These are phyloP conservation scores for Lemur catta DNA, from an alignment of 2,797 vertebrate genomes.

Conservation along the genomic window DNA sequence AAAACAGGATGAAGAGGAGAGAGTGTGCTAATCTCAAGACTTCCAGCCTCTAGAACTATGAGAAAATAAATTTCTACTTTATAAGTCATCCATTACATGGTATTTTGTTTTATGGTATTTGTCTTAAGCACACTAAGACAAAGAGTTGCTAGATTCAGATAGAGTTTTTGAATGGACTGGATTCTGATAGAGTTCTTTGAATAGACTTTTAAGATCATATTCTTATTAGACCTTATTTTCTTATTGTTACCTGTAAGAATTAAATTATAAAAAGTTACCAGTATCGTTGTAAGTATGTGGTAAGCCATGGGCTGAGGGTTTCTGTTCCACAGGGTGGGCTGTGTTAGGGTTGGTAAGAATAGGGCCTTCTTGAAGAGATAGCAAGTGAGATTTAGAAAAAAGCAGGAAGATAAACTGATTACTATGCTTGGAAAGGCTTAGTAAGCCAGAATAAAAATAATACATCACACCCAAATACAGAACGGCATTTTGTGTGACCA, in stretches of 20 bases:
- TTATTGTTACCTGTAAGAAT: neutral
- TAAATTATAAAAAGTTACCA: neutral
- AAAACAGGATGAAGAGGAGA: neutral
- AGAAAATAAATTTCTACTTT: neutral
- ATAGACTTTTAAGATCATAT: neutral
- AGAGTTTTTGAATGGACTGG: no score
- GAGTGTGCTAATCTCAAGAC: neutral
- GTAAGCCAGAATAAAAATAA: neutral
- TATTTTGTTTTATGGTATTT: neutral
- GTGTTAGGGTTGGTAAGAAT: neutral
- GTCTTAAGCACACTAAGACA: neutral
- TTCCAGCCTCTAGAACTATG: neutral
- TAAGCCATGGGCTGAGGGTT: neutral
- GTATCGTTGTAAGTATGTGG: neutral
- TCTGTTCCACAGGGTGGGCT: neutral
- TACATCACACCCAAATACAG: no score
- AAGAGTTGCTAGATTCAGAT: neutral
- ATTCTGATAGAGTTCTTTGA: neutral
- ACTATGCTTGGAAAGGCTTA: neutral
- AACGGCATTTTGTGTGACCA: neutral
- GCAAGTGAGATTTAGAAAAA: neutral
- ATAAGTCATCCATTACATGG: no score
- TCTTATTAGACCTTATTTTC: neutral
- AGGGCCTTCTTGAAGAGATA: neutral
- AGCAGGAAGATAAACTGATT: neutral